Percentiles rank a stretch among this genome's conserved stretches.
Conservation (phyloP, 2,113 vertebrate species). For the Platycercus adscitus region DNA sequence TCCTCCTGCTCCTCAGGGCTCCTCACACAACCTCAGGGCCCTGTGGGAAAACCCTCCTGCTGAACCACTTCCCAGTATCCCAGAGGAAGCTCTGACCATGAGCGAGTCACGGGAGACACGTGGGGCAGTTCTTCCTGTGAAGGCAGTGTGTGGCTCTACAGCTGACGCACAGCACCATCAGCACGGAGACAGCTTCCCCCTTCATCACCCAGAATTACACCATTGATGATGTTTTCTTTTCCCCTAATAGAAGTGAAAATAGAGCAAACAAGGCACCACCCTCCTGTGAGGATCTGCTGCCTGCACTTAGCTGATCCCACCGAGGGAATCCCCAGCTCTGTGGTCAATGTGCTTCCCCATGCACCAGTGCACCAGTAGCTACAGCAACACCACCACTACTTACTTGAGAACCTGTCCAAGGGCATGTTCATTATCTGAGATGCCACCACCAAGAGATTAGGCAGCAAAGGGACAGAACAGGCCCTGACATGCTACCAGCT, state of each 20-base stretch:
- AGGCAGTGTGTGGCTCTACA: not conserved
- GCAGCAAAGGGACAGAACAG: not conserved
- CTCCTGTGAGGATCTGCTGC: not conserved
- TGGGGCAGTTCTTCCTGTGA: rapidly evolving
- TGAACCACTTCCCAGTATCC: not conserved
- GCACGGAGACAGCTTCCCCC: not conserved
- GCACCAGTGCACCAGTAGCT: not conserved
- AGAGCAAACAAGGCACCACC: not conserved
- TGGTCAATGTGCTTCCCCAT: not conserved
- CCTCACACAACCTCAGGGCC: rapidly evolving
- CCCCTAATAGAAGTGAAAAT: not conserved
- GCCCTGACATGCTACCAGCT: not conserved
- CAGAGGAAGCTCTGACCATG: not conserved
- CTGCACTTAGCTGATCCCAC: not conserved
- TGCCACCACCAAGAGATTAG: rapidly evolving
- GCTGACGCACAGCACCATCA: not conserved
- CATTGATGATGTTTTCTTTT: rapidly evolving
- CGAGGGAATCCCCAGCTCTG: not conserved
- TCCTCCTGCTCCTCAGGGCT: not conserved
- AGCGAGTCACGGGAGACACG: rapidly evolving
- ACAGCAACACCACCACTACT: not conserved
- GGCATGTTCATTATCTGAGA: not conserved
- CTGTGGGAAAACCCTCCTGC: not conserved
- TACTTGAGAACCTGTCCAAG: not conserved
- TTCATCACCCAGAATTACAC: not conserved